Percentiles rank a stretch among this genome's conserved stretches.
Conservation (phyloP, 2,888 invertebrate species). For the Pyrgus malvae region DNA sequence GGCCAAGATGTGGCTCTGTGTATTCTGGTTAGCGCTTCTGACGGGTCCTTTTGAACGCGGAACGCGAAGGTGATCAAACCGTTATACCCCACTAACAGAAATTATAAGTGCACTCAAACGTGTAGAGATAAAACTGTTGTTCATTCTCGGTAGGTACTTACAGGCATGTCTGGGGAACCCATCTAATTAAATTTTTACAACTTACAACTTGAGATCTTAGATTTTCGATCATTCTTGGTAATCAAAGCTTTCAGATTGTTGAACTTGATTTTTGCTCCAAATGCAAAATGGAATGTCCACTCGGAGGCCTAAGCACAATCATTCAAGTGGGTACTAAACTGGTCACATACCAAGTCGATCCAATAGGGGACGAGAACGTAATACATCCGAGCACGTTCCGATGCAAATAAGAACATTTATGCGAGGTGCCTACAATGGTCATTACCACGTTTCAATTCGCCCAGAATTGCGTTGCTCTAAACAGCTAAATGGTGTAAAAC, state of each 20-base stretch:
- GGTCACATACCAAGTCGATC: conserved; percentile 48
- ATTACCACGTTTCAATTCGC: conserved; percentile 73
- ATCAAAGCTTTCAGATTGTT: not conserved
- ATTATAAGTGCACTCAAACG: conserved; percentile 59
- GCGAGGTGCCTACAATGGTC: conserved; percentile 65
- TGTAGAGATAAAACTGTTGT: conserved; percentile 49
- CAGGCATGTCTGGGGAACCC: not conserved
- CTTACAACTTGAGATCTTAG: too few species aligned
- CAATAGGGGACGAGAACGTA: conserved; percentile 49
- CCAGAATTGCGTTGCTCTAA: conserved; percentile 57
- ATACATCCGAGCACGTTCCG: conserved; percentile 63
- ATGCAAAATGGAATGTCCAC: conserved; percentile 38
- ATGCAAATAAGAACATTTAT: conserved; percentile 73
- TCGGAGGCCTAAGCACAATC: conserved; percentile 35
- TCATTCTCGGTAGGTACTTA: too few species aligned
- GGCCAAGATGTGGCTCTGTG: conserved; percentile 39
- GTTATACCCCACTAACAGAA: conserved; percentile 48
- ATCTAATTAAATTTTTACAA: not conserved
- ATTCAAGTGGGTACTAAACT: conserved; percentile 43
- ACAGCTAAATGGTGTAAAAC: conserved; percentile 68
- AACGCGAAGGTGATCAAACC: conserved; percentile 51
- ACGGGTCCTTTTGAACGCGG: conserved; percentile 50
- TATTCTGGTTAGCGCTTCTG: conserved; percentile 45
- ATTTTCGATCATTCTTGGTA: too few species aligned
- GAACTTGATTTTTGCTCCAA: not conserved